Evolutionary conservation across 2,113 vertebrate genomes (phyloP).

Genomic region (Melanocharis versteri): DNA sequence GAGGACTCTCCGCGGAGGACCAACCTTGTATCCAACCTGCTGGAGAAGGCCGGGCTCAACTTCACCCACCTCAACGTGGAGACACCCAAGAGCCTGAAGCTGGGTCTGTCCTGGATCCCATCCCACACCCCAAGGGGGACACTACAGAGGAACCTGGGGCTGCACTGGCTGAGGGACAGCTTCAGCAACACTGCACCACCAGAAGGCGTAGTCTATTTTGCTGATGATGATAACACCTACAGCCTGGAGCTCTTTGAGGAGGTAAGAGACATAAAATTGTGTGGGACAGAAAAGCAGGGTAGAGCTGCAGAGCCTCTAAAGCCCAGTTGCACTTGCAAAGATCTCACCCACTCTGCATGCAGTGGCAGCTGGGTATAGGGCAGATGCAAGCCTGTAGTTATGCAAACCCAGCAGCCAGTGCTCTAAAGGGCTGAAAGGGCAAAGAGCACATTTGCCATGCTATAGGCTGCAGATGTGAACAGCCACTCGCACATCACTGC

Average conservation of each 20-base stretch:
- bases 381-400: background rate
- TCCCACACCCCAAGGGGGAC: slow-evolving; percentile 84
- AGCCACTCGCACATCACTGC: background rate
- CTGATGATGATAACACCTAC: slow-evolving; percentile 96
- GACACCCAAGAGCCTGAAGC: slow-evolving; percentile 80
- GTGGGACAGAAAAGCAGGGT: background rate
- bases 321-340: background rate
- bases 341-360: fast-evolving
- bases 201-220: slow-evolving; percentile 91
- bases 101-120: slow-evolving; percentile 74
- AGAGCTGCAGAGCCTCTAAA: background rate
- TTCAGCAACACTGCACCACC: slow-evolving; percentile 60
- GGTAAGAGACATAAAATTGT: slow-evolving; percentile 60
- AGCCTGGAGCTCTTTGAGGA: slow-evolving; percentile 95
- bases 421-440: background rate
- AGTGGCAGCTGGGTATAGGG: background rate
- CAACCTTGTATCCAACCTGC: slow-evolving; percentile 79
- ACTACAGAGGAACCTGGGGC: slow-evolving; percentile 87
- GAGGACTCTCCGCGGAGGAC: slow-evolving; percentile 84
- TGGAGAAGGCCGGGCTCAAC: slow-evolving; percentile 83
- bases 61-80: slow-evolving; percentile 90
- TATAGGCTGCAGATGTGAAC: background rate
- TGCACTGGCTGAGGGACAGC: slow-evolving; percentile 87
- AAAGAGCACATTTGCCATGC: background rate
- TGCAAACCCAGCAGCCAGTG: background rate